Evolutionary conservation across 2,797 vertebrate species (phyloP).

Genomic region (Lagocephalus sceleratus): DNA sequence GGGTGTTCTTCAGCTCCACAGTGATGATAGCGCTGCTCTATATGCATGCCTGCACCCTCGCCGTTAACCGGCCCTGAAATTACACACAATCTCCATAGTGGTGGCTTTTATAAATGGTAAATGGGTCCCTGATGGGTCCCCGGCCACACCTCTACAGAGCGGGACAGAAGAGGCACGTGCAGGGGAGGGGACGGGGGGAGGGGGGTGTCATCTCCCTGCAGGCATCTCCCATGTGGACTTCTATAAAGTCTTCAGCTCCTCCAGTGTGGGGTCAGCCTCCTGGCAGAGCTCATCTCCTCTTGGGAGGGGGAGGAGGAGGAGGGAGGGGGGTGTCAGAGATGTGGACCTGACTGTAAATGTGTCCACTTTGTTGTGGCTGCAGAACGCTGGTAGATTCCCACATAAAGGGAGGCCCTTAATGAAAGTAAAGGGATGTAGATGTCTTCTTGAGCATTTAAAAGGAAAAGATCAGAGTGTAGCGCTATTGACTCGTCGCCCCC

Average conservation of each 20-base stretch:
- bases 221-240: conserved; percentile 39
- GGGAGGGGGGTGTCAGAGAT: conserved; percentile 29
- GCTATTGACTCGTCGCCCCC: conserved; percentile 25
- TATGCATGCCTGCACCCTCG: conserved; percentile 45
- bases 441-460: conserved; percentile 50
- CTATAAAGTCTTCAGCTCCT: conserved; percentile 45
- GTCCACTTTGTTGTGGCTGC: conserved; percentile 9
- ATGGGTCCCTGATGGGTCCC: conserved; percentile 40
- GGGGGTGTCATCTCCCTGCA: conserved; percentile 29
- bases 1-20: conserved; percentile 37
- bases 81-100: conserved; percentile 64
- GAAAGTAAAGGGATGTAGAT: conserved; percentile 48
- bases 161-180: conserved; percentile 22
- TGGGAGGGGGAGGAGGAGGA: background rate
- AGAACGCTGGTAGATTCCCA: conserved; percentile 23
- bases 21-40: conserved; percentile 46
- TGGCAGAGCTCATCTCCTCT: conserved; percentile 32
- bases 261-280: conserved; percentile 38
- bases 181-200: conserved; percentile 19
- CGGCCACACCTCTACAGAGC: conserved; percentile 41
- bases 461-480: conserved; percentile 41
- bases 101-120: conserved; percentile 59
- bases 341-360: conserved; percentile 45
- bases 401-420: conserved; percentile 31
- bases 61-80: conserved; percentile 65